Evolutionary conservation across 2,888 invertebrate species (phyloP).

Genomic region (Plagodis dolabraria): DNA sequence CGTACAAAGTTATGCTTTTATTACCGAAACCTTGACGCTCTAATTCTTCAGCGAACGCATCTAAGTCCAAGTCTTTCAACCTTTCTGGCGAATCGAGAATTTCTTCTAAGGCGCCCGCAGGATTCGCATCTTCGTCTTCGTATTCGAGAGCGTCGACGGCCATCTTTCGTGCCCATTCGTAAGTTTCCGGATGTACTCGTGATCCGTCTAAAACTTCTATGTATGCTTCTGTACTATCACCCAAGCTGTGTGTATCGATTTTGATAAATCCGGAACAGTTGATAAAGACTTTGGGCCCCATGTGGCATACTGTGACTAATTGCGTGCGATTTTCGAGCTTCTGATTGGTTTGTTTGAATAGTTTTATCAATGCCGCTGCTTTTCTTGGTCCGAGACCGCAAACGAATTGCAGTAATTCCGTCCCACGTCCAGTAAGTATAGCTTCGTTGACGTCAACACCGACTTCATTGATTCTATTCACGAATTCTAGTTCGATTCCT

Average conservation of each 20-base stretch:
- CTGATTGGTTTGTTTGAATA: slow-evolving; percentile 95
- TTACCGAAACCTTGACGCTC: slow-evolving; percentile 96
- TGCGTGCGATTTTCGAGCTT: slow-evolving; percentile 97
- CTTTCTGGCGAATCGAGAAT: slow-evolving; percentile 98
- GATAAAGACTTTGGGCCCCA: slow-evolving; percentile 99
- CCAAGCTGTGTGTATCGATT: slow-evolving; percentile 98
- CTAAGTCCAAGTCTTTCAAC: slow-evolving; percentile 97
- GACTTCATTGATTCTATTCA: slow-evolving; percentile 98
- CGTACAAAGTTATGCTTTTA: slow-evolving; percentile 97
- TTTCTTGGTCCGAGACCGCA: slow-evolving; percentile 98
- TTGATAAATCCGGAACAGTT: slow-evolving; percentile 99
- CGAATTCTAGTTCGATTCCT: slow-evolving; percentile 94
- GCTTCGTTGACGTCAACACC: slow-evolving; percentile 98
- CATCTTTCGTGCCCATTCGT: slow-evolving; percentile 99
- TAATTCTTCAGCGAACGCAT: slow-evolving; percentile 99
- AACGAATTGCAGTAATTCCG: slow-evolving; percentile 97
- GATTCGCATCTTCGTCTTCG: slow-evolving; percentile 98
- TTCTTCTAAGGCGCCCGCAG: slow-evolving; percentile 98
- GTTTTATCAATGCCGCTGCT: slow-evolving; percentile 93
- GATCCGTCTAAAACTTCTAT: slow-evolving; percentile 98
- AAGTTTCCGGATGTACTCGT: slow-evolving; percentile 99
- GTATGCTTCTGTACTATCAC: slow-evolving; percentile 97
- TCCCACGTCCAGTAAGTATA: slow-evolving; percentile 94
- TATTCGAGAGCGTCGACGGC: slow-evolving; percentile 99
- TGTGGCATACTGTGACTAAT: slow-evolving; percentile 96